phyloP scores from a whole-genome alignment of 2,113 vertebrate species.

The Promerops cafer region DNA sequence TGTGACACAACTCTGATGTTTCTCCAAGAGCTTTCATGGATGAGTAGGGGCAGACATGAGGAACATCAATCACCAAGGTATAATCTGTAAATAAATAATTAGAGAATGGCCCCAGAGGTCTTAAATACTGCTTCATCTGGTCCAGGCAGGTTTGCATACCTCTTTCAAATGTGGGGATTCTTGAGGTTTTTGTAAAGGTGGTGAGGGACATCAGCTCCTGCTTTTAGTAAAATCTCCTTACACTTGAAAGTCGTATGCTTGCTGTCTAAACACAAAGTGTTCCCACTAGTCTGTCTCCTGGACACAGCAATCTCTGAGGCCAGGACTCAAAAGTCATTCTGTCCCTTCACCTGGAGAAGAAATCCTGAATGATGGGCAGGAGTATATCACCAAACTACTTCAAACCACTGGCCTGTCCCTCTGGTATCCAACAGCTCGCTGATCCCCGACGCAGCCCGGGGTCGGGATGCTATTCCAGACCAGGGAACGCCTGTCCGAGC shows the following conservation, averaged over 20 bases:
- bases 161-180: not conserved
- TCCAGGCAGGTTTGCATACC: not conserved
- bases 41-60: not conserved
- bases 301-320: not conserved
- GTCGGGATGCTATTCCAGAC: not conserved
- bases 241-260: not conserved
- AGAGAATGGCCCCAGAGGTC: not conserved
- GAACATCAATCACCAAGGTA: not conserved
- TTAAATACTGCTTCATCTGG: not conserved
- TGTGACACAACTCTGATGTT: not conserved
- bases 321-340: not conserved
- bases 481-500: not conserved
- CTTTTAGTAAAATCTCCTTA: not conserved
- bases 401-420: not conserved
- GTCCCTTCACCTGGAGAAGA: not conserved
- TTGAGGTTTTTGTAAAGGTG: not conserved
- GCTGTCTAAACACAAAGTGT: not conserved
- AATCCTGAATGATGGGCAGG: not conserved
- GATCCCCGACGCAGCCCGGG: not conserved
- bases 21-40: not conserved
- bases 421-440: fast-evolving
- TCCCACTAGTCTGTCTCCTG: not conserved
- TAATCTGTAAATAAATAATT: not conserved
- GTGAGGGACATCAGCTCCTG: not conserved
- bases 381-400: not conserved